Conservation (phyloP, 53 echinoderm and acorn worm genomes). For the Patiria pectinifera region DNA sequence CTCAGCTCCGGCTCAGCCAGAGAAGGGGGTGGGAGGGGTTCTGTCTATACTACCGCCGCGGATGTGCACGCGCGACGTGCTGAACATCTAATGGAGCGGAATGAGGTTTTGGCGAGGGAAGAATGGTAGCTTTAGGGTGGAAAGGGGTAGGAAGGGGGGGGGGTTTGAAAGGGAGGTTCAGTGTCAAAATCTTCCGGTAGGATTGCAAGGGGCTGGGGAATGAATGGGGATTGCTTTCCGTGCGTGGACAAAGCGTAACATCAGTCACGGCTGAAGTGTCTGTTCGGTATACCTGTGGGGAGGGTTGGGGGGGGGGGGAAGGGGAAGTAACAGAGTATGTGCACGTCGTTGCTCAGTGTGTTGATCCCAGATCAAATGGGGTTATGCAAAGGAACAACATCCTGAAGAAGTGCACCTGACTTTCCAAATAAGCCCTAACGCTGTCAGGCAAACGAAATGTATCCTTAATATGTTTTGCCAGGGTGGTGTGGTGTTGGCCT, state of each 20-base stretch:
- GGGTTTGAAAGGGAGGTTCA: neutral
- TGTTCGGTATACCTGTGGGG: neutral
- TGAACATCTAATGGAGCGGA: conserved; percentile 26
- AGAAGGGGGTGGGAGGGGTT: neutral
- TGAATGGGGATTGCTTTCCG: neutral
- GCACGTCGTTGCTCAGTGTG: neutral
- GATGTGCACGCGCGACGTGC: neutral
- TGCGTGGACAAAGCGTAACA: conserved; percentile 32
- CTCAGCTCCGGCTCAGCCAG: conserved; percentile 29
- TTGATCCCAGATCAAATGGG: neutral
- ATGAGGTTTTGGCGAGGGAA: neutral
- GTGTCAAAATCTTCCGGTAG: neutral
- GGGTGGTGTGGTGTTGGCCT: neutral
- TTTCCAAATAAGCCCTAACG: neutral
- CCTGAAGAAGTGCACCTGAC: neutral
- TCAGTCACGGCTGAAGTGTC: neutral
- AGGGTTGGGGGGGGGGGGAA: neutral
- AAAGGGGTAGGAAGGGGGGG: neutral
- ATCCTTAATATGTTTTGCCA: neutral
- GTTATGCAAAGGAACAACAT: neutral
- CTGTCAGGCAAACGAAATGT: neutral
- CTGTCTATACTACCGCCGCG: neutral
- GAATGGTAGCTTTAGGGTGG: neutral
- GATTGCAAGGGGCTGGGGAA: neutral
- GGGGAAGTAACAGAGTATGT: neutral